A percentile compares a stretch with the other conserved stretches of the same genome.
Conservation (phyloP, 2,888 invertebrate species). For the Leuctra nigra region DNA sequence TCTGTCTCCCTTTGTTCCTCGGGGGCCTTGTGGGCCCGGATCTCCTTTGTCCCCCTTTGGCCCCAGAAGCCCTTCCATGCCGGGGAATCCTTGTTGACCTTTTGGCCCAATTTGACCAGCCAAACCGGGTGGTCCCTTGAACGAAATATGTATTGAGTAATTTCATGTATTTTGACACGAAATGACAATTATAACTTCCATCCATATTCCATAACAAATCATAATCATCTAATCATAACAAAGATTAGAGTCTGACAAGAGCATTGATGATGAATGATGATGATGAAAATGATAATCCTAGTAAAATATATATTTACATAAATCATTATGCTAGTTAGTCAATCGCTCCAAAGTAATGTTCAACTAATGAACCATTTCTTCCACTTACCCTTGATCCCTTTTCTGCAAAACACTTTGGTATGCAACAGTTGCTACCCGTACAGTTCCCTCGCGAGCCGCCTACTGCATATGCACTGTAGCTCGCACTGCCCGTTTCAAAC, state of each 20-base stretch:
- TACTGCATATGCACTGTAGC: constrained; percentile 44
- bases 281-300: too few species aligned
- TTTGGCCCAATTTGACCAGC: constrained; percentile 65
- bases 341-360: too few species aligned
- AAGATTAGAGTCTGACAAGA: too few species aligned
- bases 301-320: too few species aligned
- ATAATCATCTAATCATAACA: too few species aligned
- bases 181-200: too few species aligned
- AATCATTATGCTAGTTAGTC: too few species aligned
- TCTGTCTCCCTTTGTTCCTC: constrained; percentile 77
- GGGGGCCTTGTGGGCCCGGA: constrained; percentile 70
- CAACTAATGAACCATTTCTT: too few species aligned
- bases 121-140: constrained; percentile 65
- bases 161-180: too few species aligned
- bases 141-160: too few species aligned
- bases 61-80: constrained; percentile 77
- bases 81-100: constrained; percentile 74
- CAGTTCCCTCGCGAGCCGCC: constrained; percentile 44
- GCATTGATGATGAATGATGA: too few species aligned
- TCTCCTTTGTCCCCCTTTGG: constrained; percentile 87
- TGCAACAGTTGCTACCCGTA: constrained; percentile 61
- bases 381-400: constrained; percentile 68
- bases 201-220: too few species aligned
- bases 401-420: constrained; percentile 82
- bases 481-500: constrained; percentile 38